These are phyloP conservation scores for Neomorphus geoffroyi DNA, from an alignment of 2,797 vertebrate genomes.

Conservation along the genomic window DNA sequence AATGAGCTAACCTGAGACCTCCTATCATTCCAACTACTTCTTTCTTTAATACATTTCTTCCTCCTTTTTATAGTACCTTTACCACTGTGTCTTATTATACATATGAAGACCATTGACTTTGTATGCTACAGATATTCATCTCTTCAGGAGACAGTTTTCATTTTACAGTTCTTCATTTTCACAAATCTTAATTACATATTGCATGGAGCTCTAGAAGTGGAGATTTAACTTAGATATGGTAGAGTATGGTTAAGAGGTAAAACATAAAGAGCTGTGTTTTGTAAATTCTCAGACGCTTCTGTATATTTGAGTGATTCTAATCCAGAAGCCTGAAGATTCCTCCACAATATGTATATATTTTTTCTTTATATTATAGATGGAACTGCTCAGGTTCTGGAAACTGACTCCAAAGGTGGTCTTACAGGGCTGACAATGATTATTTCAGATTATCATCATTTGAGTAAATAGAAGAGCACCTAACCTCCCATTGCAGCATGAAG, in stretches of 20 bases:
- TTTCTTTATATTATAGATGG: too few species aligned
- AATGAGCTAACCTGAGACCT: background rate
- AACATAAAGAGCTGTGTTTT: background rate
- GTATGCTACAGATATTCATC: background rate
- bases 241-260: background rate
- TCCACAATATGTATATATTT: too few species aligned
- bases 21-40: background rate
- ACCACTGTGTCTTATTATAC: background rate
- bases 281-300: too few species aligned
- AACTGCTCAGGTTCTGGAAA: too few species aligned
- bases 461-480: too few species aligned
- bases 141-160: background rate
- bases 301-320: too few species aligned
- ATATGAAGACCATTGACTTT: background rate
- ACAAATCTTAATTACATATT: background rate
- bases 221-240: background rate
- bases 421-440: too few species aligned
- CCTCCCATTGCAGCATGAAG: too few species aligned
- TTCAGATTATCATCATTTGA: too few species aligned
- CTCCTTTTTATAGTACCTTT: background rate
- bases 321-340: too few species aligned
- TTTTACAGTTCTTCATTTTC: conserved; percentile 21
- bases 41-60: background rate
- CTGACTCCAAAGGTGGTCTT: too few species aligned
- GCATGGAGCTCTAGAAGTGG: background rate